Percentiles rank a stretch among this genome's conserved stretches.
Evolutionary conservation across 2,113 vertebrate genomes (phyloP).

Genomic region (Mus spicilegus): DNA sequence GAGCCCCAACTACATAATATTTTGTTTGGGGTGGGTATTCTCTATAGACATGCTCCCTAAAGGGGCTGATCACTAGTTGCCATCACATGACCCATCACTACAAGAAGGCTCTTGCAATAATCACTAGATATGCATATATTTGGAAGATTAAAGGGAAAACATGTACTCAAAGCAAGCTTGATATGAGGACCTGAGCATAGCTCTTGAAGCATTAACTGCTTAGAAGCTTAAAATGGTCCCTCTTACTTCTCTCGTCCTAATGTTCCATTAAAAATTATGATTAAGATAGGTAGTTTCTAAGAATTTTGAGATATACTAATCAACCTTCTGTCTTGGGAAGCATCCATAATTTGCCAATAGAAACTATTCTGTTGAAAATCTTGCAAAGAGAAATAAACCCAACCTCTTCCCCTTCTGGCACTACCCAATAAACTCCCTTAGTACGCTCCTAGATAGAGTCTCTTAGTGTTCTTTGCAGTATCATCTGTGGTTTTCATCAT

Average conservation of each 20-base stretch:
- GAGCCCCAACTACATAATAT: neutral
- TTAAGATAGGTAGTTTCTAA: conserved; percentile 36
- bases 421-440: neutral
- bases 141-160: neutral
- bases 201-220: neutral
- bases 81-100: neutral
- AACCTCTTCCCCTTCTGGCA: neutral
- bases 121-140: neutral
- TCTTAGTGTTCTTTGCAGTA: neutral
- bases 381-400: neutral
- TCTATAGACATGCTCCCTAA: neutral
- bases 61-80: neutral
- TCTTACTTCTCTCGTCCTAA: neutral
- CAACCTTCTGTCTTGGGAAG: conserved; percentile 33
- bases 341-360: conserved; percentile 1
- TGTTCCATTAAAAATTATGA: neutral
- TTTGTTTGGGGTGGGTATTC: conserved; percentile 36
- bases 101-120: neutral
- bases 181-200: neutral
- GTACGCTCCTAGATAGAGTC: neutral
- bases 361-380: conserved; percentile 3
- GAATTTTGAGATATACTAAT: neutral
- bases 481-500: neutral
- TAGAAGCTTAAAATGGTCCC: neutral
- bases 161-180: neutral